phyloP scores from a whole-genome alignment of 1,140 invertebrate species.

The Mercenaria mercenaria region DNA sequence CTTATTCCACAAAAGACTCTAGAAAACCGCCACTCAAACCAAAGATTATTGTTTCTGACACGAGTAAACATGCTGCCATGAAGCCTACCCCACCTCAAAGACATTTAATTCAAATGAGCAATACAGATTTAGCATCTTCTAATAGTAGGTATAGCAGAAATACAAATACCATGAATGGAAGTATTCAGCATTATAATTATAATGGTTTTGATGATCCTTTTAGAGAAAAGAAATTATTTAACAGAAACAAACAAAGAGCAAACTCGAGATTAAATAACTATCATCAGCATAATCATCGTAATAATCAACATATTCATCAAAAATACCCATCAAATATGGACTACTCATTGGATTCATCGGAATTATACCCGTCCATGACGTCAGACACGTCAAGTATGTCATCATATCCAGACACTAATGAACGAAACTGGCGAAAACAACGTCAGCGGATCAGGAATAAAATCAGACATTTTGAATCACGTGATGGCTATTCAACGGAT shows the following conservation, averaged over 20 bases:
- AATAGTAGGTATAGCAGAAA: constrained; percentile 60
- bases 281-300: constrained; percentile 23
- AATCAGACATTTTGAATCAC: constrained; percentile 15
- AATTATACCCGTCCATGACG: constrained; percentile 53
- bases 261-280: constrained; percentile 7
- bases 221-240: constrained; percentile 44
- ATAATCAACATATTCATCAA: background rate
- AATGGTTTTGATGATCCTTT: constrained; percentile 64
- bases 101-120: background rate
- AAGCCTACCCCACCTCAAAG: background rate
- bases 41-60: constrained; percentile 45
- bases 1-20: background rate
- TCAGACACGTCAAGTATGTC: constrained; percentile 62
- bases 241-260: background rate
- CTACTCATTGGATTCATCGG: constrained; percentile 56
- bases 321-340: constrained; percentile 26
- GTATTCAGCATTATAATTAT: constrained; percentile 46
- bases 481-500: constrained; percentile 56
- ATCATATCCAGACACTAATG: constrained; percentile 30
- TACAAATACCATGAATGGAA: constrained; percentile 47
- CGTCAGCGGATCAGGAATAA: background rate
- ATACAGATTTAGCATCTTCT: constrained; percentile 15
- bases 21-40: constrained; percentile 16
- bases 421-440: background rate
- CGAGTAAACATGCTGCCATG: constrained; percentile 29